Percentiles rank a stretch among this genome's conserved stretches.
These are phyloP conservation scores for Naso thynnoides DNA, from an alignment of 2,797 vertebrate species.

Conservation along the genomic window DNA sequence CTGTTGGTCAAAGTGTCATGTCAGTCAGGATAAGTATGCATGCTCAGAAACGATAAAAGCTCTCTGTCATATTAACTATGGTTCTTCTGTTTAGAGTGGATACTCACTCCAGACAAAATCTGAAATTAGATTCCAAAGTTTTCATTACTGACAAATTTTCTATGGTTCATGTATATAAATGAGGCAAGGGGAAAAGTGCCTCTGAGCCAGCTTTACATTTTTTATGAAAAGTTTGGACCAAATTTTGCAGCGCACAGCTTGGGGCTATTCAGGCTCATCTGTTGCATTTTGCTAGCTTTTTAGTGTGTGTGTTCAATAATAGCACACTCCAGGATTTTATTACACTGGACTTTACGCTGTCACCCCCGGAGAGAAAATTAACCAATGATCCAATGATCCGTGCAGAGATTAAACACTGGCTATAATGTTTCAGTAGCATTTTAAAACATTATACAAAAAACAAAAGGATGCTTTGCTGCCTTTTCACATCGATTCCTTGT, in stretches of 20 bases:
- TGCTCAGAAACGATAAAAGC: neutral
- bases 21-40: neutral
- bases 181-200: conserved; percentile 27
- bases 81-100: neutral
- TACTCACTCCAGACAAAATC: neutral
- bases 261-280: conserved; percentile 2
- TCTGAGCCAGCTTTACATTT: conserved; percentile 26
- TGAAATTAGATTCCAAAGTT: neutral
- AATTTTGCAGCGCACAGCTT: conserved; percentile 16
- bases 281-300: neutral
- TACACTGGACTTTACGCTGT: neutral
- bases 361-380: too few relatives aligned
- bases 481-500: too few relatives aligned
- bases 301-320: neutral
- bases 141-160: conserved; percentile 6
- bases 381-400: too few relatives aligned
- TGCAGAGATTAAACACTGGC: too few relatives aligned
- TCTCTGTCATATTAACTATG: neutral
- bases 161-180: neutral
- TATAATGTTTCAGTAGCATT: too few relatives aligned
- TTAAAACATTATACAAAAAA: too few relatives aligned
- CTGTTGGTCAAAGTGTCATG: neutral
- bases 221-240: conserved; percentile 29
- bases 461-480: too few relatives aligned
- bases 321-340: neutral